Conservation (phyloP, 2,888 invertebrate genomes). For the Cerceris ruficornis region DNA sequence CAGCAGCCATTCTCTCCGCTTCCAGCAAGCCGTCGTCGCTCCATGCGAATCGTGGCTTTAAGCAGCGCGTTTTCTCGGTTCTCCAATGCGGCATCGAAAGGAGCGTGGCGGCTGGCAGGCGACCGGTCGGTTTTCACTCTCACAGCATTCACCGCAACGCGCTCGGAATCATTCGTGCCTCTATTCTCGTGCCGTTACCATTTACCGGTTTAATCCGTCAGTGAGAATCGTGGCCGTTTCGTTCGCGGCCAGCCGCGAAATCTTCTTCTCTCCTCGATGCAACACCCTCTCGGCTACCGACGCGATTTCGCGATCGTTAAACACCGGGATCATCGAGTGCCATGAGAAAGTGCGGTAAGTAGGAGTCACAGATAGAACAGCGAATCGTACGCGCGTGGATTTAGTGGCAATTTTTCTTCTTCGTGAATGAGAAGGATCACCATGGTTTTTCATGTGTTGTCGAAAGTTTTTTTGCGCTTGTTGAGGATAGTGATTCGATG, state of each 20-base stretch:
- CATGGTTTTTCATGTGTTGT: no score
- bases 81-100: conserved; percentile 73
- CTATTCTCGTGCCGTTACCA: conserved; percentile 54
- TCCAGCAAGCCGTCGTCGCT: no score
- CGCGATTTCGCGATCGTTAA: conserved; percentile 1
- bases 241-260: neutral
- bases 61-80: conserved; percentile 27
- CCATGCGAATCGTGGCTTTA: no score
- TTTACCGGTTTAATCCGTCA: conserved; percentile 43
- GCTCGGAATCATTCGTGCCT: conserved; percentile 65
- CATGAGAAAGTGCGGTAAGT: conserved; percentile 47
- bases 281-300: neutral
- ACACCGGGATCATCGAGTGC: conserved; percentile 19
- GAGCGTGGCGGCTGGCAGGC: conserved; percentile 60
- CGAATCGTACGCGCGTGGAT: conserved; percentile 7
- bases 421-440: no score
- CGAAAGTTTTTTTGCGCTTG: no score
- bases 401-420: neutral
- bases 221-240: neutral
- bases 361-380: neutral
- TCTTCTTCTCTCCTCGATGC: neutral
- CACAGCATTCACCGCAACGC: conserved; percentile 71
- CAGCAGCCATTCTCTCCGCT: no score
- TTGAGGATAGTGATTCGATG: no score
- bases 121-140: conserved; percentile 77